Evolutionary conservation across 1,140 invertebrate genomes (phyloP).

Genomic region (Uloborus diversus): DNA sequence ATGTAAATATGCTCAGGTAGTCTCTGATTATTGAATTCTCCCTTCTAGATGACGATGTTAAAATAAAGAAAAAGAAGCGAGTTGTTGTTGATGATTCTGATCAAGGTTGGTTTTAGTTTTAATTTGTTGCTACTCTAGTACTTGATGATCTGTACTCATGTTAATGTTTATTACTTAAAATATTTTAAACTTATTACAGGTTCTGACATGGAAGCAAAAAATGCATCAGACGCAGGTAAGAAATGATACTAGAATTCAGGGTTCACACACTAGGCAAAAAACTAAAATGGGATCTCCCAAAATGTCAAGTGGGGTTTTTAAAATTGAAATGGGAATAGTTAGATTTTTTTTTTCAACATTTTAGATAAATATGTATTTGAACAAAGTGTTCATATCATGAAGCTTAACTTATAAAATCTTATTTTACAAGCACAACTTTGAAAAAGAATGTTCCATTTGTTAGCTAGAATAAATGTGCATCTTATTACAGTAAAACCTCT

Average conservation of each 20-base stretch:
- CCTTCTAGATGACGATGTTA: background rate
- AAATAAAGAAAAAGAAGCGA: slow-evolving; percentile 23
- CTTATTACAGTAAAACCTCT: no score
- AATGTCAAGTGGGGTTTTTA: background rate
- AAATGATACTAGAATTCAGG: background rate
- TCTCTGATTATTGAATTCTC: background rate
- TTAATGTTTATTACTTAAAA: background rate
- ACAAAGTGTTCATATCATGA: background rate
- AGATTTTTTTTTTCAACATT: background rate
- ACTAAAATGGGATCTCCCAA: no score
- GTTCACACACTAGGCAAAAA: background rate
- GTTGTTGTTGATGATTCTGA: slow-evolving; percentile 23
- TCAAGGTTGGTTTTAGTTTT: slow-evolving; percentile 2
- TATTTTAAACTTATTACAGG: background rate
- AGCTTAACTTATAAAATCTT: no score
- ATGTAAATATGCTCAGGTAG: background rate
- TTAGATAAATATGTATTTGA: background rate
- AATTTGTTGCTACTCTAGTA: background rate
- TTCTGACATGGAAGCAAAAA: background rate
- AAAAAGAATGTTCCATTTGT: no score
- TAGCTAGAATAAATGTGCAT: no score
- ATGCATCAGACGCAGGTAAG: slow-evolving; percentile 26
- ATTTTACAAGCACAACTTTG: no score
- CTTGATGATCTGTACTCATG: background rate
- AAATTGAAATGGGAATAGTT: background rate